Percentiles rank a stretch among this genome's conserved stretches.
These are phyloP conservation scores for Gortyna flavago DNA, from an alignment of 2,888 invertebrate genomes.

Conservation along the genomic window DNA sequence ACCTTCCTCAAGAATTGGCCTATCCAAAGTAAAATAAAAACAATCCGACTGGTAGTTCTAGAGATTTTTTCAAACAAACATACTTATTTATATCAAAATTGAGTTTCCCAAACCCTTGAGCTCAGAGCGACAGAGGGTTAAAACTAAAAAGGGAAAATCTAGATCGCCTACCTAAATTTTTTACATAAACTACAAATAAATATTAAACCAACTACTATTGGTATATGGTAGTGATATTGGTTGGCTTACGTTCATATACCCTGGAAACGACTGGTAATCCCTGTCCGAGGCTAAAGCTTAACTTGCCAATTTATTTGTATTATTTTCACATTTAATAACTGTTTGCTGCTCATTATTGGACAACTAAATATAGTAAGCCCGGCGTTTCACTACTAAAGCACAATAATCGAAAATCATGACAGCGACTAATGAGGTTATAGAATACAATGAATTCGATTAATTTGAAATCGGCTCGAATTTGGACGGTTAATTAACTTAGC, in stretches of 20 bases:
- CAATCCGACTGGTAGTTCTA: too few relatives aligned
- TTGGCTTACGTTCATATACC: slow-evolving; percentile 39
- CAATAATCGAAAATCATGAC: slow-evolving; percentile 42
- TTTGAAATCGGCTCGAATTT: slow-evolving; percentile 10
- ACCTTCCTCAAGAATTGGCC: too few relatives aligned
- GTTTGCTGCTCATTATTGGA: slow-evolving; percentile 31
- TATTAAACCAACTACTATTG: slow-evolving; percentile 17
- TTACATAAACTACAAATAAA: slow-evolving; percentile 33
- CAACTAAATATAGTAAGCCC: slow-evolving; percentile 30
- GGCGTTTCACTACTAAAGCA: neutral
- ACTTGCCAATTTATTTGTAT: slow-evolving; percentile 37
- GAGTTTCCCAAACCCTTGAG: neutral
- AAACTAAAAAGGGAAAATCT: neutral
- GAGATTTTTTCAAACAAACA: neutral
- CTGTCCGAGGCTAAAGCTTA: slow-evolving; percentile 30
- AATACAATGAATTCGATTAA: slow-evolving; percentile 13
- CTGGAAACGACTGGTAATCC: slow-evolving; percentile 28
- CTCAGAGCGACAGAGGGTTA: neutral
- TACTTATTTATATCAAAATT: neutral
- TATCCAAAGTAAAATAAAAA: too few relatives aligned
- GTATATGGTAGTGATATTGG: slow-evolving; percentile 17
- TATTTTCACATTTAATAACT: slow-evolving; percentile 44
- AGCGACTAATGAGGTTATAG: slow-evolving; percentile 10
- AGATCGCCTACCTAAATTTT: neutral
- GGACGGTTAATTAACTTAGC: slow-evolving; percentile 6